These are phyloP conservation scores for Orthonyx spaldingii DNA, from an alignment of 2,113 vertebrate genomes.

Conservation along the genomic window DNA sequence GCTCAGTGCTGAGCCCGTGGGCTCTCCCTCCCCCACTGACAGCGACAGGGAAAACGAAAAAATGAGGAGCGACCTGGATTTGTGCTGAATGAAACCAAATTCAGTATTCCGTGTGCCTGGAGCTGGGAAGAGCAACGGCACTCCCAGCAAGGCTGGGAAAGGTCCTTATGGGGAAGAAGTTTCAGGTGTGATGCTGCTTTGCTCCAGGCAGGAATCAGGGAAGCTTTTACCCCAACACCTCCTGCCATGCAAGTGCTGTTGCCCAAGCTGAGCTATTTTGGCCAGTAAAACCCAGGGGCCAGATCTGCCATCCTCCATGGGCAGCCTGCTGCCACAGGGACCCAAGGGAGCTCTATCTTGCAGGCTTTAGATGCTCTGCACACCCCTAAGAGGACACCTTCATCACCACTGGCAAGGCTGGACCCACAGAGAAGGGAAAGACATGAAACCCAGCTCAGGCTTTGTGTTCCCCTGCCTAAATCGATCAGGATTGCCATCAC, in stretches of 20 bases:
- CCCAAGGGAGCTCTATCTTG: not conserved
- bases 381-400: not conserved
- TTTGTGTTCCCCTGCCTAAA: not conserved
- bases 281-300: not conserved
- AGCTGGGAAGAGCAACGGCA: not conserved
- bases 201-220: not conserved
- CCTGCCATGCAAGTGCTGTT: not conserved
- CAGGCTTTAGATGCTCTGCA: not conserved
- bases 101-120: not conserved
- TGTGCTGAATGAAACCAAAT: not conserved
- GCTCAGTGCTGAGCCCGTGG: not conserved
- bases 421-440: not conserved
- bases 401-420: not conserved
- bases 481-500: not conserved
- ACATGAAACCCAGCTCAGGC: not conserved
- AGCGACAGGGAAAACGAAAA: accelerated
- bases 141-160: not conserved
- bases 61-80: not conserved
- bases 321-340: not conserved
- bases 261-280: not conserved
- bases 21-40: not conserved
- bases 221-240: not conserved
- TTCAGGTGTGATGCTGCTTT: not conserved
- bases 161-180: not conserved
- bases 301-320: not conserved